These are phyloP conservation scores for Drosophila bipectinata DNA, from an alignment of 1,140 invertebrate genomes.

Conservation along the genomic window DNA sequence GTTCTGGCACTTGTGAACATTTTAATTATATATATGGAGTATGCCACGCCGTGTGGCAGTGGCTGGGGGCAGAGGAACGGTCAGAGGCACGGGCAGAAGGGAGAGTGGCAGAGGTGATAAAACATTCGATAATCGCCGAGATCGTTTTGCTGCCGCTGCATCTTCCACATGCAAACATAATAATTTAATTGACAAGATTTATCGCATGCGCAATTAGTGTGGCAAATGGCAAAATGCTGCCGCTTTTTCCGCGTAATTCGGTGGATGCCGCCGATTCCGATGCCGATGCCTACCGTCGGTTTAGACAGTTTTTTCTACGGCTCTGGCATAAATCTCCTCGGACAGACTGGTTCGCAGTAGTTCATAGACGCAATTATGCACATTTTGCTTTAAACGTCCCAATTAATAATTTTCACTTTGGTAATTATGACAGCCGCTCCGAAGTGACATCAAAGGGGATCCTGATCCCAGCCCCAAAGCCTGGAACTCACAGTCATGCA, in stretches of 20 bases:
- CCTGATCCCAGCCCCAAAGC: background rate
- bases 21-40: slow-evolving; percentile 69
- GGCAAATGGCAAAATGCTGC: slow-evolving; percentile 58
- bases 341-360: slow-evolving; percentile 16
- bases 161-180: slow-evolving; percentile 82
- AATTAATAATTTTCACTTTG: slow-evolving; percentile 82
- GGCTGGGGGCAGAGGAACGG: background rate
- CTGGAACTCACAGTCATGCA: slow-evolving; percentile 11
- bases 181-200: slow-evolving; percentile 84
- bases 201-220: slow-evolving; percentile 83
- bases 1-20: slow-evolving; percentile 81
- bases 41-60: background rate
- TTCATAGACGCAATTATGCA: slow-evolving; percentile 68
- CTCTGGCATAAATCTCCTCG: slow-evolving; percentile 69
- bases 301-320: slow-evolving; percentile 73
- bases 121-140: slow-evolving; percentile 81
- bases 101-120: slow-evolving; percentile 66
- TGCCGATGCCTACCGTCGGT: slow-evolving; percentile 38
- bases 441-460: slow-evolving; percentile 74
- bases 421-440: slow-evolving; percentile 76
- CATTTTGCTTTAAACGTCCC: slow-evolving; percentile 81
- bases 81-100: background rate
- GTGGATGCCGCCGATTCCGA: slow-evolving; percentile 47
- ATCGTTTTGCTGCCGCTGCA: slow-evolving; percentile 75
- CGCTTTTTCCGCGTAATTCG: slow-evolving; percentile 64